Conservation (phyloP, 1,140 invertebrate species). For the Musca vetustissima region DNA sequence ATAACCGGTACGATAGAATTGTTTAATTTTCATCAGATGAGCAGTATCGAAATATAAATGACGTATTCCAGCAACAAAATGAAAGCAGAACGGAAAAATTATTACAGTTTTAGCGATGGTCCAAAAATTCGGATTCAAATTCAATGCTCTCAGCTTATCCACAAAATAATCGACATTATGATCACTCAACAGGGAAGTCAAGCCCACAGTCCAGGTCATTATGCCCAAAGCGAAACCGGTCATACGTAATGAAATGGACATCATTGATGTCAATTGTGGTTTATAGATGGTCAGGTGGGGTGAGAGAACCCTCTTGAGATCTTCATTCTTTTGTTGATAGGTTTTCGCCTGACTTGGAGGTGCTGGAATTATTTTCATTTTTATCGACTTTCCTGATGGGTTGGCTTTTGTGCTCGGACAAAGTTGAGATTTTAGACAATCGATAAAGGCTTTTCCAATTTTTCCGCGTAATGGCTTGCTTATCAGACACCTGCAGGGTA, state of each 20-base stretch:
- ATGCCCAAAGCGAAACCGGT: conserved; percentile 67
- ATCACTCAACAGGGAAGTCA: conserved; percentile 59
- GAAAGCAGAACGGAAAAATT: conserved; percentile 67
- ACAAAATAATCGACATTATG: conserved; percentile 61
- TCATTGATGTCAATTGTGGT: conserved; percentile 70
- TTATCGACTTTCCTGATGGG: conserved; percentile 29
- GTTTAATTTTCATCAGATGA: conserved; percentile 68
- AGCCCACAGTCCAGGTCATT: conserved; percentile 59
- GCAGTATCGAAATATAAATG: conserved; percentile 74
- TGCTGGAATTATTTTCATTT: conserved; percentile 53
- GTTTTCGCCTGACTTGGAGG: conserved; percentile 56
- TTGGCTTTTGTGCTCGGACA: conserved; percentile 22
- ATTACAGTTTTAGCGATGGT: conserved; percentile 60
- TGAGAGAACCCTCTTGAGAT: conserved; percentile 74
- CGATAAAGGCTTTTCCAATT: too few relatives aligned
- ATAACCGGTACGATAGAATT: conserved; percentile 72
- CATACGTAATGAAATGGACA: conserved; percentile 80
- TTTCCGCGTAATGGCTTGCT: too few relatives aligned
- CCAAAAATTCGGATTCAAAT: conserved; percentile 59
- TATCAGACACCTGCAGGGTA: too few relatives aligned
- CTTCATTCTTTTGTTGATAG: conserved; percentile 69
- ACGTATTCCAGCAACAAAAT: conserved; percentile 70
- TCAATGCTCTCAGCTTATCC: conserved; percentile 61
- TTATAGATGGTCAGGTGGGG: conserved; percentile 88
- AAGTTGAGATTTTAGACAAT: too few relatives aligned